phyloP scores from a whole-genome alignment of 1,140 invertebrate genomes.

The Nasonia vitripennis region DNA sequence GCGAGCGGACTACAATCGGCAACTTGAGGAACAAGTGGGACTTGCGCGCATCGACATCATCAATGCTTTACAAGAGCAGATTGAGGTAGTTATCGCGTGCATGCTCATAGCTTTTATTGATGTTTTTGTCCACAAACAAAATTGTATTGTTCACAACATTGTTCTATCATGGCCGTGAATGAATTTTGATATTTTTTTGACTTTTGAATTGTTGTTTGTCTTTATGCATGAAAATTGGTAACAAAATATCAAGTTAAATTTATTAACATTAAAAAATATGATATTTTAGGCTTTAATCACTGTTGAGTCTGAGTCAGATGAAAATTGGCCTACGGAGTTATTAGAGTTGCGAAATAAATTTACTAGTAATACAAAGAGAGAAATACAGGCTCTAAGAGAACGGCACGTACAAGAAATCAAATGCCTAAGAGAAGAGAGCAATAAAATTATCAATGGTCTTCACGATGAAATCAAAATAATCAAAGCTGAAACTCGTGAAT shows the following conservation, averaged over 20 bases:
- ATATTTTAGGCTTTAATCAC: conserved; percentile 78
- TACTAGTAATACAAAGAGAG: conserved; percentile 77
- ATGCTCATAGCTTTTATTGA: conserved; percentile 20
- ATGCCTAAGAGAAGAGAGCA: conserved; percentile 77
- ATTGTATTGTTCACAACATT: too few relatives aligned
- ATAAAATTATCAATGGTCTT: conserved; percentile 64
- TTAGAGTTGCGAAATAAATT: conserved; percentile 81
- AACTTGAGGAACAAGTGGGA: conserved; percentile 77
- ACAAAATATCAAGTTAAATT: not conserved
- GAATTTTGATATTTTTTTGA: not conserved
- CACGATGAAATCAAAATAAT: conserved; percentile 63
- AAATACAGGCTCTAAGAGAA: conserved; percentile 71
- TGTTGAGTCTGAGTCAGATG: conserved; percentile 78
- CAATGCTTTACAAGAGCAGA: conserved; percentile 77
- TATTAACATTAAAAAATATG: not conserved
- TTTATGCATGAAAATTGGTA: too few relatives aligned
- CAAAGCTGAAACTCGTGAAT: conserved; percentile 47
- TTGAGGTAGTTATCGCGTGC: conserved; percentile 75
- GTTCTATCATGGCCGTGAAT: not conserved
- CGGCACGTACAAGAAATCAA: conserved; percentile 71
- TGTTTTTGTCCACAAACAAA: not conserved
- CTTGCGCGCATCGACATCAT: conserved; percentile 78
- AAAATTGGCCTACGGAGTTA: conserved; percentile 81
- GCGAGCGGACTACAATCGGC: conserved; percentile 65
- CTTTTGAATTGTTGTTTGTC: too few relatives aligned